Evolutionary conservation across 2,113 vertebrate species (phyloP), one percentile per base, ranked within the genome.

Genomic region (Sapajus apella): DNA sequence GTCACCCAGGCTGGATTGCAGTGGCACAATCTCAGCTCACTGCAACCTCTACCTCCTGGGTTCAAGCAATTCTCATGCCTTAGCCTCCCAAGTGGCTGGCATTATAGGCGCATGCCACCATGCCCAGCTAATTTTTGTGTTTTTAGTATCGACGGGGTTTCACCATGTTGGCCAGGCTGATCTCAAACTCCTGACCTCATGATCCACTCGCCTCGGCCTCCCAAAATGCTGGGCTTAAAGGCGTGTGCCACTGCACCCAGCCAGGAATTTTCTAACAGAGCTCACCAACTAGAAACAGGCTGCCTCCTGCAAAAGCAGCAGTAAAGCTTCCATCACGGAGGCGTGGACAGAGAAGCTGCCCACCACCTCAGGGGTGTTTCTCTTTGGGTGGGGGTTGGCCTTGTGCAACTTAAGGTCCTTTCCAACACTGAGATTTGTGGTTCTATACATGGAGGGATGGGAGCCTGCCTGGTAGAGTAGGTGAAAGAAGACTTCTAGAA

Each of bases 401-500:
- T 0, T 17, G 9, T 55, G 47, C 27, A 43, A 10, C 23, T 20
- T 8, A 8, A 64, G 20, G 66, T 14, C 73, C 40, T 68, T 94
- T 89, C n/a, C 32, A 52, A 37, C 21, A 35, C 35, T 66, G 35
- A 45, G 18, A n/a, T 37, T 17, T 37, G 13, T 23, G 56, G 40
- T 35, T 50, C 81, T 94, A 9, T 52, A 37, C 45, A 52, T 35
- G 21, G 52, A 82, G 52, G 75, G 37, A 16, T 75, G 66, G 50
- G 58, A 95, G 21, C 55, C 1, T 3, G 21, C 61, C 3, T 3
- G 21, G 5, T 40, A 18, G 21, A 30, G 11, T 3, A 23, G 58
- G 32, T 50, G 68, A 92, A 47, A 79, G 72, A 66, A 84, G 32
- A 40, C 30, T 68, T 95, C 72, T 64, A 37, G 61, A 40, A 97